Evolutionary conservation across 30 jellyfish, hydroid and myxozoan genomes (phyloP).

Genomic region (Chironex yamaguchii): DNA sequence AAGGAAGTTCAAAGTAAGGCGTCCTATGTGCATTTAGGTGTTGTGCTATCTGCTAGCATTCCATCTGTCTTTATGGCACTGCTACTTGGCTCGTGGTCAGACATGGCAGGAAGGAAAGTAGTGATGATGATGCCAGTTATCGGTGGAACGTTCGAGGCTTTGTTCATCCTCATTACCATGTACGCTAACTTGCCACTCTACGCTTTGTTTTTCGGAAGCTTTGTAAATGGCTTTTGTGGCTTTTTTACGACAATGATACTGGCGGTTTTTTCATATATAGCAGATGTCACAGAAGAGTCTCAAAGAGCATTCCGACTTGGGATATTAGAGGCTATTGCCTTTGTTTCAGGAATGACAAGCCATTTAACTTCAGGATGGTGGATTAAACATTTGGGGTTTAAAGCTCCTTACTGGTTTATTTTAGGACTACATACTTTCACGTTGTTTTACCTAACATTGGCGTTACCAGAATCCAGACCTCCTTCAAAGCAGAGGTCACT

Average conservation of each 20-base stretch:
- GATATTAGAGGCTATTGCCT: constrained; percentile 92
- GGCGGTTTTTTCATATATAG: constrained; percentile 94
- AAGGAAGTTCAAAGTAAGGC: constrained; percentile 87
- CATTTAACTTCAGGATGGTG: constrained; percentile 99
- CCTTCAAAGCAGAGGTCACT: constrained; percentile 50
- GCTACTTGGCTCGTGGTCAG: constrained; percentile 97
- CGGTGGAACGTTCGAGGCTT: constrained; percentile 86
- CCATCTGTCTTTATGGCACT: constrained; percentile 96
- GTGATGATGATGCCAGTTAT: constrained; percentile 87
- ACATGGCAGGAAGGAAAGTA: constrained; percentile 88
- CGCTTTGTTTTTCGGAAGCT: constrained; percentile 86
- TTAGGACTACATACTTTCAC: constrained; percentile 67
- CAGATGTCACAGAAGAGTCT: constrained; percentile 89
- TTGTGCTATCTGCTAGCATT: constrained; percentile 87
- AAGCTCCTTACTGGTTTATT: constrained; percentile 94
- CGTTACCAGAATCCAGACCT: constrained; percentile 76
- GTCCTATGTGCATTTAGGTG: constrained; percentile 89
- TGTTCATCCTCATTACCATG: constrained; percentile 80
- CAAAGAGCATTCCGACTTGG: constrained; percentile 92
- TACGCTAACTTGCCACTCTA: constrained; percentile 78
- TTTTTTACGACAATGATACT: constrained; percentile 94
- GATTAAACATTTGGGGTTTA: constrained; percentile 94
- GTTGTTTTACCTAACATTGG: constrained; percentile 52
- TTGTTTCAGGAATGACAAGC: constrained; percentile 94
- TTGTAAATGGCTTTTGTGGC: constrained; percentile 91